A percentile compares a stretch with the other conserved stretches of the same genome.
phyloP scores from a whole-genome alignment of 2,888 invertebrate species.

The Unio pictorum region DNA sequence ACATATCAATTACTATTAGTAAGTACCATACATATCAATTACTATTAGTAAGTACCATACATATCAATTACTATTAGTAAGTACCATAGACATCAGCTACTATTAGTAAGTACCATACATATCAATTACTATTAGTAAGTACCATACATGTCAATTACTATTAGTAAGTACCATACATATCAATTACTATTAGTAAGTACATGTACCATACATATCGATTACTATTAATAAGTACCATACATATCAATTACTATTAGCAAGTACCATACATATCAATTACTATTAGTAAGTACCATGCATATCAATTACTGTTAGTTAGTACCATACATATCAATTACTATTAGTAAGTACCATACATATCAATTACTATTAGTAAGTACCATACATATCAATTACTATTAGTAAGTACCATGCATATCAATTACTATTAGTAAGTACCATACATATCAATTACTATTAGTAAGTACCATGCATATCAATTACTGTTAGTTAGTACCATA shows the following conservation, averaged over 20 bases:
- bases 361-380: too few relatives aligned
- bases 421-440: constrained; percentile 52
- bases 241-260: background rate
- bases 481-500: constrained; percentile 51
- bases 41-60: constrained; percentile 48
- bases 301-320: too few relatives aligned
- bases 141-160: background rate
- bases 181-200: background rate
- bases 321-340: too few relatives aligned
- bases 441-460: background rate
- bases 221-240: constrained; percentile 47
- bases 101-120: constrained; percentile 44
- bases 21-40: constrained; percentile 13
- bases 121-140: constrained; percentile 7
- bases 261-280: too few relatives aligned
- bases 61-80: background rate
- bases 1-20: background rate
- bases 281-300: too few relatives aligned
- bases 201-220: constrained; percentile 9
- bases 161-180: constrained; percentile 27
- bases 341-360: too few relatives aligned
- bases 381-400: constrained; percentile 11
- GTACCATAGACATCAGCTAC: constrained; percentile 20
- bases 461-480: constrained; percentile 1
- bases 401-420: constrained; percentile 38